Conservation (phyloP, 2,888 invertebrate genomes). For the Noctua janthe region DNA sequence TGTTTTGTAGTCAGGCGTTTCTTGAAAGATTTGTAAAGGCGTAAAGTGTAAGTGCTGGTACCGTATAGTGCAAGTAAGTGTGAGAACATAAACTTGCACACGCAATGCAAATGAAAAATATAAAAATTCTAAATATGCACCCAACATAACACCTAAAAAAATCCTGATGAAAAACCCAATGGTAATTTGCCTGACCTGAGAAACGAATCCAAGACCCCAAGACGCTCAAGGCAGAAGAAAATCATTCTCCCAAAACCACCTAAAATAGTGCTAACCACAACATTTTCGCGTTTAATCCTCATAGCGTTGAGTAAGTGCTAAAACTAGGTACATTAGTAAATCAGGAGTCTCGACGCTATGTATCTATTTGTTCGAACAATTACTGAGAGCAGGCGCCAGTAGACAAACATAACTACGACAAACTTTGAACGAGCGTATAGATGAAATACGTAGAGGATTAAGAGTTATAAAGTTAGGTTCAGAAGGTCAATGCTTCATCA, state of each 20-base stretch:
- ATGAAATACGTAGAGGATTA: constrained; percentile 47
- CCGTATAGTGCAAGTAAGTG: neutral
- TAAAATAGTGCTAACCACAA: constrained; percentile 17
- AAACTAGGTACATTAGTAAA: constrained; percentile 88
- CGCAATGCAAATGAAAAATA: neutral
- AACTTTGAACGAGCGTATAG: constrained; percentile 69
- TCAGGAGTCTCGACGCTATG: constrained; percentile 79
- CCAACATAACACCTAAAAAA: neutral
- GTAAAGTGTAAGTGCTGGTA: neutral
- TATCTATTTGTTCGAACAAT: constrained; percentile 86
- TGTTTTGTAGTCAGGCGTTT: constrained; percentile 4
- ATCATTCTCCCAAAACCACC: neutral
- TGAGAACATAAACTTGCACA: neutral
- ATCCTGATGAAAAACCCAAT: neutral
- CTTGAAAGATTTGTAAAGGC: neutral
- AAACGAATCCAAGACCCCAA: neutral
- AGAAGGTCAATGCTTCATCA: constrained; percentile 21
- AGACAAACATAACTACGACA: constrained; percentile 82
- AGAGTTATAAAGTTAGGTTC: neutral
- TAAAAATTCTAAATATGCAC: neutral
- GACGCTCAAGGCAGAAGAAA: neutral
- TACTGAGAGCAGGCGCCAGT: constrained; percentile 87
- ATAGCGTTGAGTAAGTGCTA: constrained; percentile 80
- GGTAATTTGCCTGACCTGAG: neutral
- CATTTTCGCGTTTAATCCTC: constrained; percentile 61